A percentile compares a stretch with the other conserved stretches of the same genome.
These are phyloP conservation scores for Drosophila carrolli DNA, from an alignment of 1,140 invertebrate genomes.

Conservation along the genomic window DNA sequence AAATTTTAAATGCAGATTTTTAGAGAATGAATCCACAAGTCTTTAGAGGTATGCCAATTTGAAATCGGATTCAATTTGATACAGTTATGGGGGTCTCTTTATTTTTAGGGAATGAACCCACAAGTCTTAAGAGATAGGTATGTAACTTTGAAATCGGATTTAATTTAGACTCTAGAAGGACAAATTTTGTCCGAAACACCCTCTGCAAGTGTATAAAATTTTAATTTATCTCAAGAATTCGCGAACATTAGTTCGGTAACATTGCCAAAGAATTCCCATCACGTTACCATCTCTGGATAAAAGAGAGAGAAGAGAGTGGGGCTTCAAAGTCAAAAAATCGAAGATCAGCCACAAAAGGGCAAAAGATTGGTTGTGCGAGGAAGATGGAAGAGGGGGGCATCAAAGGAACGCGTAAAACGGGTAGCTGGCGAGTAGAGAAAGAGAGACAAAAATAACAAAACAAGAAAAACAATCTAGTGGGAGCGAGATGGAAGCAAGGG, in stretches of 20 bases:
- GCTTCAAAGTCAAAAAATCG: conserved; percentile 53
- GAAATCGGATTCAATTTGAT: too few species aligned
- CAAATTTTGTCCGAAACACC: too few species aligned
- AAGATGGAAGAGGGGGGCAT: conserved; percentile 18
- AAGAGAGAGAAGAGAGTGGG: conserved; percentile 3
- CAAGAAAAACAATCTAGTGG: conserved; percentile 26
- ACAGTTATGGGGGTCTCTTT: too few species aligned
- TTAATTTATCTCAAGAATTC: not conserved
- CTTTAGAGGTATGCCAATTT: too few species aligned
- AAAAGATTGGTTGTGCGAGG: conserved; percentile 39
- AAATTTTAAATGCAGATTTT: too few species aligned
- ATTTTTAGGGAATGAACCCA: too few species aligned
- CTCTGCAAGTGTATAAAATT: too few species aligned
- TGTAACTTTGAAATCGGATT: too few species aligned
- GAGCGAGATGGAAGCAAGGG: conserved; percentile 30
- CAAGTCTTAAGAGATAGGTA: too few species aligned
- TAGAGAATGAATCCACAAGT: too few species aligned
- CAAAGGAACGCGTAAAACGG: conserved; percentile 78
- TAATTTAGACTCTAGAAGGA: too few species aligned
- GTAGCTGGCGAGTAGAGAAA: conserved; percentile 50
- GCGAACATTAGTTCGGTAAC: not conserved
- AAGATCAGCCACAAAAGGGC: conserved; percentile 78
- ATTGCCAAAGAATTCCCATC: conserved; percentile 3
- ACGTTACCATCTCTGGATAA: conserved; percentile 1
- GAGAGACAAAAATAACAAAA: conserved; percentile 49